Evolutionary conservation across 2,888 invertebrate species (phyloP).

Genomic region (Catocala nupta): DNA sequence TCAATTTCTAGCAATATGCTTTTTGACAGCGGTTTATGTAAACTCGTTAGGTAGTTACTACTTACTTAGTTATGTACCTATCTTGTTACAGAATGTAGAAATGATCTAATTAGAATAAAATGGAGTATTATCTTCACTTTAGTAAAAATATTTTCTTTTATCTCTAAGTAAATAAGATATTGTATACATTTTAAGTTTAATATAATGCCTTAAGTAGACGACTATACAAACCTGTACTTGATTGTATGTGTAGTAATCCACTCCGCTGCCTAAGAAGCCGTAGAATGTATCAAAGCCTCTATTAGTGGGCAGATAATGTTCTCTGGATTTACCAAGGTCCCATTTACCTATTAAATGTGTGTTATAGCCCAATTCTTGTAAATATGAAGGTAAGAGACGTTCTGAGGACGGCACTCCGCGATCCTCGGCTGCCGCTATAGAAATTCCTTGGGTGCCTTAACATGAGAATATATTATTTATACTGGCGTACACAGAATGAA

Average conservation of each 20-base stretch:
- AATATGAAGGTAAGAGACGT: slow-evolving; percentile 90
- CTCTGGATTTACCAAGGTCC: slow-evolving; percentile 92
- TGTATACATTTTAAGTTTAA: no score
- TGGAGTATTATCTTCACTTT: no score
- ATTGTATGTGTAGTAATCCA: slow-evolving; percentile 91
- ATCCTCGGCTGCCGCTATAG: slow-evolving; percentile 85
- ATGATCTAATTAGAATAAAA: no score
- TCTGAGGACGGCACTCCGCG: slow-evolving; percentile 90
- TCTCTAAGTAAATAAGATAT: no score
- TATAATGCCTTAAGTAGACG: not conserved
- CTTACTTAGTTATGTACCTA: no score
- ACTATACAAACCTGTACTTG: slow-evolving; percentile 69
- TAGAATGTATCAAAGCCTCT: slow-evolving; percentile 93
- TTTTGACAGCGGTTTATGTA: not conserved
- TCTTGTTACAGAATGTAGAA: no score
- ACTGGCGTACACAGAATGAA: slow-evolving; percentile 1
- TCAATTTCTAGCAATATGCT: not conserved
- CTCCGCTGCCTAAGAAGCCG: slow-evolving; percentile 93
- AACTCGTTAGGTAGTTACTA: no score
- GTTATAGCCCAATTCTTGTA: slow-evolving; percentile 91
- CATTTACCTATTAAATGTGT: slow-evolving; percentile 95
- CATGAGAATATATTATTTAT: slow-evolving; percentile 10
- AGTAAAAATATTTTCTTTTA: no score
- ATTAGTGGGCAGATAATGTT: slow-evolving; percentile 90
- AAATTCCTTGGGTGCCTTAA: slow-evolving; percentile 62